Evolutionary conservation across 2,797 vertebrate species (phyloP), one percentile per base, ranked within the genome.

Genomic region (Macrochelys suwanniensis): DNA sequence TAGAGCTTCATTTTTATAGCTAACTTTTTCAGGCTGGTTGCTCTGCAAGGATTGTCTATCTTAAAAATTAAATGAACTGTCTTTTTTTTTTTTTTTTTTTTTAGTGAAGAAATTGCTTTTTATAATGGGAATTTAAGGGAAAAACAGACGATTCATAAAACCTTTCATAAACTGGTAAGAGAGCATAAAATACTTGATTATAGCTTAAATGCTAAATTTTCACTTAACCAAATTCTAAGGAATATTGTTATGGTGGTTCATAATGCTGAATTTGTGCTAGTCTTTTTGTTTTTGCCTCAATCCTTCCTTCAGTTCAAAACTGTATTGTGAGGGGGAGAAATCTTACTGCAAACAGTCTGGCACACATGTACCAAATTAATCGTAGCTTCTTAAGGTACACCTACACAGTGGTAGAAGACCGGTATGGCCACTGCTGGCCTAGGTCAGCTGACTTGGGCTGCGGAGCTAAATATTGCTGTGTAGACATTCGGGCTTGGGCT

Each of bases 61-160:
- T 92, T 54, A 57, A 89, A 89, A 93, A 84, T 84, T 80, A 94
- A 94, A 37, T 85, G 77, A 3, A 59, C 31, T 59, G 25, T 59
- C 31, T 91, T 85, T 82, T 92, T 74, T 89, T 85, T 82, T 92
- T 85, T 82, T 92, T 95, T 82, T 85, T 42, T 95, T 95, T 96
- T 91, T 82, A 99, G 99, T 98, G 99, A 99, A 97, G 99, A 99
- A 98, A 99, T 99, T 88, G 99, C 99, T 83, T 99, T 99, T 98
- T 99, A 99, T 96, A 99, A 99, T 90, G 99, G 99, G 50, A 99
- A 99, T 97, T 61, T 94, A 92, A 99, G 99, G 97, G 99, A 99
- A 98, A 99, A 99, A 92, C 99, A 99, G 97, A 99, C 99, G 53
- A 99, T 99, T 97, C 93, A 99, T 90, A 82, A 98, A 79, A 99